Conservation (phyloP, 2,113 vertebrate species). For the Polypterus senegalus region DNA sequence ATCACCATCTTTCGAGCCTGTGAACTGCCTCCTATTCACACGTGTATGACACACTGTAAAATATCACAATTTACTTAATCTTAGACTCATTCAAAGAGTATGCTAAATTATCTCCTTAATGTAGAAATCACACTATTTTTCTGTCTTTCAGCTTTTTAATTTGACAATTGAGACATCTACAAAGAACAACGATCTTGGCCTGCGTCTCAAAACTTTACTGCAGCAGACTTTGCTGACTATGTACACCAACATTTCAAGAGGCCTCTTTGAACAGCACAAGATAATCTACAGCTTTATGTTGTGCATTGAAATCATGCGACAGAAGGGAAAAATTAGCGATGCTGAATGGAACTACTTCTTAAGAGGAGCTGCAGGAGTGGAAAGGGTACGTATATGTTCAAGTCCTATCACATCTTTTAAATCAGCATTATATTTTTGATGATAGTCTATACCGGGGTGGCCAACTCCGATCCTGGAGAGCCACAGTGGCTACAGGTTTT, state of each 20-base stretch:
- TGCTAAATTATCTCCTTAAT: too few species aligned
- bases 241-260: conserved; percentile 47
- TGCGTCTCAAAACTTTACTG: conserved; percentile 43
- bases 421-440: background rate
- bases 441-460: too few species aligned
- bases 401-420: too few species aligned
- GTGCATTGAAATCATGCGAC: conserved; percentile 53
- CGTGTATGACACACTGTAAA: too few species aligned
- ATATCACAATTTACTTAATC: too few species aligned
- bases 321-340: conserved; percentile 43
- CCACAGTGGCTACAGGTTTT: too few species aligned
- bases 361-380: conserved; percentile 34
- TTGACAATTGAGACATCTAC: conserved; percentile 49
- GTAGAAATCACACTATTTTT: background rate
- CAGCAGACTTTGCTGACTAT: conserved; percentile 46
- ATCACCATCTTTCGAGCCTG: too few species aligned
- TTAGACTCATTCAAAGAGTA: too few species aligned
- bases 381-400: conserved; percentile 43
- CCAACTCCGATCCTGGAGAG: too few species aligned
- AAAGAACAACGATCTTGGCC: conserved; percentile 36
- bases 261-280: conserved; percentile 63
- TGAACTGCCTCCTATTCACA: too few species aligned
- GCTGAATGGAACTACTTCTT: conserved; percentile 59
- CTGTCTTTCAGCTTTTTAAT: conserved; percentile 54
- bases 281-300: conserved; percentile 66